Conservation (phyloP, 1,140 invertebrate genomes). For the Leptopilina clavipes region DNA sequence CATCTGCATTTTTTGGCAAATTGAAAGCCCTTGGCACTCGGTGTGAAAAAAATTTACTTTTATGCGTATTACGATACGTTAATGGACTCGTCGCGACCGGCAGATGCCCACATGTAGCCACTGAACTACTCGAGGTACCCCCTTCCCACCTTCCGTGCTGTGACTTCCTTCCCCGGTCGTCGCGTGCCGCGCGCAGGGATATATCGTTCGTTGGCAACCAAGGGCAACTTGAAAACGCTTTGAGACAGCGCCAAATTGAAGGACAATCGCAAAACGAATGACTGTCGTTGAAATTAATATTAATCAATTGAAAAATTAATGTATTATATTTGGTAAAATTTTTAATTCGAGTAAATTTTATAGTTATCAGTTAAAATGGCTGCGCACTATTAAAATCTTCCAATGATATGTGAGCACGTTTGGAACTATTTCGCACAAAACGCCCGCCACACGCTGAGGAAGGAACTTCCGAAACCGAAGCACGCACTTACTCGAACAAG, state of each 20-base stretch:
- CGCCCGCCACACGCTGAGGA: background rate
- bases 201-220: conserved; percentile 33
- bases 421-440: conserved; percentile 22
- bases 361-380: background rate
- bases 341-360: background rate
- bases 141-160: background rate
- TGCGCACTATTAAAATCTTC: background rate
- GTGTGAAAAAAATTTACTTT: conserved; percentile 19
- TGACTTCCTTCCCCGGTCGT: conserved; percentile 17
- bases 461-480: background rate
- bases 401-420: conserved; percentile 28
- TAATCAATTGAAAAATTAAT: background rate
- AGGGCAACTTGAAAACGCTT: background rate
- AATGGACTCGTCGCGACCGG: conserved; percentile 60
- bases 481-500: too few species aligned
- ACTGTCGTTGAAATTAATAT: background rate
- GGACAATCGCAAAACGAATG: background rate
- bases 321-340: background rate
- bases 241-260: conserved; percentile 5
- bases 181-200: conserved; percentile 24
- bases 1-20: conserved; percentile 65
- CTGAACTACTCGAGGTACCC: conserved; percentile 47
- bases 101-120: conserved; percentile 68
- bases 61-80: conserved; percentile 45
- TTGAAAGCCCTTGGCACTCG: conserved; percentile 37